Conservation (phyloP, 2,797 vertebrate species). For the Balearica regulorum region DNA sequence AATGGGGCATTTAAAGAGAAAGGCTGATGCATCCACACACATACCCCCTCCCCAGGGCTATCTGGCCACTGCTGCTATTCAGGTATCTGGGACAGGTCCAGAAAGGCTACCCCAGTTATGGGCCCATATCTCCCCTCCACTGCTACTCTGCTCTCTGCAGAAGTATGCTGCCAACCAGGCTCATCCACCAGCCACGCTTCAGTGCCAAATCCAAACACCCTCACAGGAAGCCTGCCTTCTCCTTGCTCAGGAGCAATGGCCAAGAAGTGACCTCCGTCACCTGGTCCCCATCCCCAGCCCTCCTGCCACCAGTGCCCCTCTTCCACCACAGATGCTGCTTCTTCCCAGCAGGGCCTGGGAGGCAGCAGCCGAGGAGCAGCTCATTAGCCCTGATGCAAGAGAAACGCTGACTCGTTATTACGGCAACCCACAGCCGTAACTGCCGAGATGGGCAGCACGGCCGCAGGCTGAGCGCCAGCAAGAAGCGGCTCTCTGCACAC, state of each 20-base stretch:
- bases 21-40: not conserved
- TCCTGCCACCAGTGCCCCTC: not conserved
- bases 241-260: not conserved
- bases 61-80: not conserved
- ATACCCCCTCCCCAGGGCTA: not conserved
- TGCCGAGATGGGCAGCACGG: not conserved
- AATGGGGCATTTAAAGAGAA: conserved; percentile 21
- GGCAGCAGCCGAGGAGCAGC: not conserved
- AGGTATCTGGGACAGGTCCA: conserved; percentile 39
- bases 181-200: not conserved
- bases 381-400: conserved; percentile 13
- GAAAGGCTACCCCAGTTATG: not conserved
- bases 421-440: not conserved
- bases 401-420: conserved; percentile 28
- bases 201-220: not conserved
- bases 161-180: rapidly evolving
- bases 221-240: not conserved
- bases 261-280: not conserved
- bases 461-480: not conserved
- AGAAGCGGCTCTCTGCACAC: not conserved
- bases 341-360: not conserved
- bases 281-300: not conserved
- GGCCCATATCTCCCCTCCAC: not conserved
- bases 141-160: not conserved
- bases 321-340: not conserved